Evolutionary conservation across 2,797 vertebrate species (phyloP), one percentile per base, ranked within the genome.

Genomic region (Neosalanx taihuensis): DNA sequence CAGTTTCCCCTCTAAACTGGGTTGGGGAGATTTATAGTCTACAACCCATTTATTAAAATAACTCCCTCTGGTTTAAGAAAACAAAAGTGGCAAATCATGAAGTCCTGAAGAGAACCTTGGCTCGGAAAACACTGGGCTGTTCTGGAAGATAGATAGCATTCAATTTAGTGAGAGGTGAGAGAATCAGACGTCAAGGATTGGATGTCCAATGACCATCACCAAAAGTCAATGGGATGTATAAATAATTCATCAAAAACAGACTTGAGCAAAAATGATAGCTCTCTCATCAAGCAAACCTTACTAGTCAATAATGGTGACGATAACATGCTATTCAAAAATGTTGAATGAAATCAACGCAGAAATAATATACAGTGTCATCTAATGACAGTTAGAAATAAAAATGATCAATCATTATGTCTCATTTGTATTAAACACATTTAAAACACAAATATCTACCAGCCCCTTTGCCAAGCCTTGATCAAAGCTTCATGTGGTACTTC

Each of bases 41-140:
- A 67, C 29, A 57, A 41, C 20, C 35, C 76, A 79, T 89, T 82
- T 63, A 80, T 86, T 72, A 85, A 57, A 79, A 67, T 56, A 75
- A 83, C 73, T 76, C 31, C 46, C 56, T 9, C 23, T 46, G 56
- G 23, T 80, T 51, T 71, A 72, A 76, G 67, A 79, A 74, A 83
- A 76, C 71, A 75, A 72, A 51, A 26, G 72, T 58, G 67, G 69
- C 49, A 75, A 76, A 76, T 72, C 70, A 63, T 75, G 77, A 86
- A 46, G 30, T 17, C 13, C 49, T 7, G 65, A 74, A 70, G 65
- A 35, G 17, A 46, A 2, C 41, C 41, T 46, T 76, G 70, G 76
- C 67, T 81, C 62, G 71, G 57, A 62, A 33, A 15, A 33, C 59
- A 12, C 37, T 9, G 26, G 64, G 63, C 58, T 56, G 35, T 35